Percentiles rank a stretch among this genome's conserved stretches.
Evolutionary conservation across 2,113 vertebrate genomes (phyloP).

Genomic region (Tupaia tana): DNA sequence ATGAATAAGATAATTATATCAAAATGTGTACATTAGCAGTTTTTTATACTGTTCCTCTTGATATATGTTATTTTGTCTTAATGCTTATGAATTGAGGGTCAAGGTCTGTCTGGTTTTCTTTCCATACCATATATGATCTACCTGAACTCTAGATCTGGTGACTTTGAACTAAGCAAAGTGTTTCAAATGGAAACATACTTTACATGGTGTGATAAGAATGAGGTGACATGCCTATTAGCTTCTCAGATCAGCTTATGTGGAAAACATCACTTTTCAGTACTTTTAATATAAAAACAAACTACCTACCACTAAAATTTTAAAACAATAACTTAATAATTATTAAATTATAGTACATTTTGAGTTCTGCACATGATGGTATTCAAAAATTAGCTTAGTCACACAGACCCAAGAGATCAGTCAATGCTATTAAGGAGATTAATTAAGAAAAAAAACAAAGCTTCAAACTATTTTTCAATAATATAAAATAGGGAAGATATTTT

Average conservation of each 20-base stretch:
- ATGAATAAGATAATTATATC: not conserved
- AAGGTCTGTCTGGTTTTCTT: constrained; percentile 17
- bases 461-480: not conserved
- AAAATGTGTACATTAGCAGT: not conserved
- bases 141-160: constrained; percentile 61
- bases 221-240: not conserved
- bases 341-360: not conserved
- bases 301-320: not conserved
- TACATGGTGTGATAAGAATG: not conserved
- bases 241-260: not conserved
- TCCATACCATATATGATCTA: constrained; percentile 67
- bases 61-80: not conserved
- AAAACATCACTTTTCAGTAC: not conserved
- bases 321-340: not conserved
- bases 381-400: not conserved
- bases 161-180: not conserved
- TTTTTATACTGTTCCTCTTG: constrained; percentile 38
- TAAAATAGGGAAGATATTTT: not conserved
- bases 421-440: not conserved
- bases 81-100: constrained; percentile 45
- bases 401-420: not conserved
- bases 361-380: not conserved
- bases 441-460: not conserved
- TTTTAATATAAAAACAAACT: constrained; percentile 5
- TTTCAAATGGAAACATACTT: not conserved